Conservation (phyloP, 2,888 invertebrate genomes). For the Melinaea marsaeus region DNA sequence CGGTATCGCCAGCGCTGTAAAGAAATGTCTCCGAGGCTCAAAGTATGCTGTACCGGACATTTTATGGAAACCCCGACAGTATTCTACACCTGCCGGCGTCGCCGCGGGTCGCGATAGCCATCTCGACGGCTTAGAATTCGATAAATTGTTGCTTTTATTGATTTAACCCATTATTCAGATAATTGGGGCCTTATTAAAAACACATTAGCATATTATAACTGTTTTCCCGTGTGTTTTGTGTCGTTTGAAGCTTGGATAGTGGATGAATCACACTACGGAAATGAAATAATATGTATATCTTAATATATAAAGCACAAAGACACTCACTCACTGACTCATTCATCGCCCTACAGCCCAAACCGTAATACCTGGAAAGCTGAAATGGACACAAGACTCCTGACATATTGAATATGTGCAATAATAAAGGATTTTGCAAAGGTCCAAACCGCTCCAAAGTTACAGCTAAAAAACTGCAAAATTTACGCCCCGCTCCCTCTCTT, state of each 20-base stretch:
- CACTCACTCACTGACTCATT: too few relatives aligned
- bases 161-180: slow-evolving; percentile 20
- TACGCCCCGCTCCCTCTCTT: too few relatives aligned
- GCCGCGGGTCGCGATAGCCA: slow-evolving; percentile 44
- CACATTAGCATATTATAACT: slow-evolving; percentile 17
- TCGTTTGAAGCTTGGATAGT: not conserved
- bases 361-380: too few relatives aligned
- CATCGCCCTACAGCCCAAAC: too few relatives aligned
- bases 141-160: slow-evolving; percentile 23
- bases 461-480: too few relatives aligned
- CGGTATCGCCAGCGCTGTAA: slow-evolving; percentile 49
- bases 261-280: too few relatives aligned
- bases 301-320: too few relatives aligned
- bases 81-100: slow-evolving; percentile 53
- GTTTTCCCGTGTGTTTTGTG: not conserved
- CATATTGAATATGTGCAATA: too few relatives aligned
- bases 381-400: too few relatives aligned
- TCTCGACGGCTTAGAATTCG: slow-evolving; percentile 23
- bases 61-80: slow-evolving; percentile 39
- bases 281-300: too few relatives aligned
- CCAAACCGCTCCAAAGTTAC: too few relatives aligned
- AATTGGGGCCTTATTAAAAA: slow-evolving; percentile 34
- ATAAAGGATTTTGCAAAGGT: too few relatives aligned
- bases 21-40: slow-evolving; percentile 48
- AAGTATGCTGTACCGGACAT: slow-evolving; percentile 54